Percentiles rank a stretch among this genome's conserved stretches.
These are phyloP conservation scores for Chrysogorgia sp. DNA, from an alignment of 92 coral and sea anemone species.

Conservation along the genomic window DNA sequence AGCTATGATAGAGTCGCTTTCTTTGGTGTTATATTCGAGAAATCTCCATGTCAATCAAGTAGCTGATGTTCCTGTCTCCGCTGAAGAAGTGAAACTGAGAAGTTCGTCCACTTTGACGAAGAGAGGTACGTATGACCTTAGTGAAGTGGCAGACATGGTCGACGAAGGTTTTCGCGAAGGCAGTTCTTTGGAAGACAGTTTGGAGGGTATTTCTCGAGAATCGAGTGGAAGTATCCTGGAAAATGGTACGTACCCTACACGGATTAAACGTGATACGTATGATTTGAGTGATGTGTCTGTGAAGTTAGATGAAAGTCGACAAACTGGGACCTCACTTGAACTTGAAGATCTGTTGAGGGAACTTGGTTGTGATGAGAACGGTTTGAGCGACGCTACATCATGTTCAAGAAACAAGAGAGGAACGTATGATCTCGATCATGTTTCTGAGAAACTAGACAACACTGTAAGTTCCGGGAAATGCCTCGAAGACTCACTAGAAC, in stretches of 20 bases:
- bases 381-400: not conserved
- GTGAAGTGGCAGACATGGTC: slow-evolving; percentile 64
- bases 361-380: not conserved
- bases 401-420: slow-evolving; percentile 46
- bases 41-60: not conserved
- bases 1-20: slow-evolving; percentile 21
- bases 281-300: slow-evolving; percentile 4
- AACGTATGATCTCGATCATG: slow-evolving; percentile 67
- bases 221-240: slow-evolving; percentile 38
- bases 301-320: slow-evolving; percentile 8
- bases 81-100: not conserved
- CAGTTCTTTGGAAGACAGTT: slow-evolving; percentile 58
- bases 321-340: not conserved
- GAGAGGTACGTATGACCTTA: slow-evolving; percentile 75
- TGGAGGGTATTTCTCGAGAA: slow-evolving; percentile 55
- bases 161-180: slow-evolving; percentile 57
- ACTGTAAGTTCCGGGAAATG: not conserved
- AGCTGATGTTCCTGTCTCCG: not conserved
- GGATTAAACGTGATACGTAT: slow-evolving; percentile 8
- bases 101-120: slow-evolving; percentile 11
- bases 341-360: slow-evolving; percentile 15
- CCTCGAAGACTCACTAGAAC: slow-evolving; percentile 12
- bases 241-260: not conserved
- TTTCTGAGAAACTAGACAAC: slow-evolving; percentile 56
- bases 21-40: slow-evolving; percentile 3